These are phyloP conservation scores for Irena cyanogastra DNA, from an alignment of 2,113 vertebrate species.

Conservation along the genomic window DNA sequence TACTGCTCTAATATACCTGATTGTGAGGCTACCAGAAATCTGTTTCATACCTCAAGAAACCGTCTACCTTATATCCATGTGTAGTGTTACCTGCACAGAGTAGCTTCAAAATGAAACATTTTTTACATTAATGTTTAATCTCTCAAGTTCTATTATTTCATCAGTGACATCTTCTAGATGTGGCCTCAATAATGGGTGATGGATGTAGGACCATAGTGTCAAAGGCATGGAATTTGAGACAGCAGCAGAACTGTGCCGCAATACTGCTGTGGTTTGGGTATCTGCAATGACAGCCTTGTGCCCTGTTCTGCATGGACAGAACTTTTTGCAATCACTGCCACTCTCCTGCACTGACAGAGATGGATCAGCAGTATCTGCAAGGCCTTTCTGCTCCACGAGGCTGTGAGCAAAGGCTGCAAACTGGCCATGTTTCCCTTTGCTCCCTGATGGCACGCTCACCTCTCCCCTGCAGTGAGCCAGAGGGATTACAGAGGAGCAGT, in stretches of 20 bases:
- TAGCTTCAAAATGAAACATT: background rate
- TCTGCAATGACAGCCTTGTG: background rate
- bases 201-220: background rate
- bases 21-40: background rate
- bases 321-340: background rate
- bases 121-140: background rate
- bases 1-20: background rate
- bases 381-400: background rate
- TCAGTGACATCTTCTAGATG: background rate
- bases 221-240: background rate
- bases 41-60: background rate
- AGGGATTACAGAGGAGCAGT: background rate
- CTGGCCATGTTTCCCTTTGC: background rate
- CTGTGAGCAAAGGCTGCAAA: background rate
- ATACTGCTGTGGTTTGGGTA: background rate
- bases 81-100: background rate
- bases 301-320: background rate
- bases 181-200: background rate
- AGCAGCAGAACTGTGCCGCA: background rate
- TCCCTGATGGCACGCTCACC: background rate
- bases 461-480: background rate
- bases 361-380: background rate
- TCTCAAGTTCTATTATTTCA: background rate
- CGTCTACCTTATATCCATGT: background rate
- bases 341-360: background rate